These are phyloP conservation scores for Orbicella faveolata DNA, from an alignment of 64 coral and sea anemone species.

Conservation along the genomic window DNA sequence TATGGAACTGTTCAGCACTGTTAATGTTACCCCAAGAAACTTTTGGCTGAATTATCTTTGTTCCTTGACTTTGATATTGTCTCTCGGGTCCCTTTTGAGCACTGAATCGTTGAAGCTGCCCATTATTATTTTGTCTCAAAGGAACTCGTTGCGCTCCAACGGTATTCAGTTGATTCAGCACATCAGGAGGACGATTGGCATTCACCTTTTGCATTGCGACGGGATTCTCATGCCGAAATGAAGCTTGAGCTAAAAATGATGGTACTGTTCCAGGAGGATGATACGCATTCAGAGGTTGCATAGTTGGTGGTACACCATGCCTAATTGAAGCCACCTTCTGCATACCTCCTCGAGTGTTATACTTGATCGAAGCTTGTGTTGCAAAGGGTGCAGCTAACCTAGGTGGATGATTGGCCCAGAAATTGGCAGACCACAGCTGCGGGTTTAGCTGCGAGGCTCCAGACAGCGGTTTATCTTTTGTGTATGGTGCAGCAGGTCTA, in stretches of 20 bases:
- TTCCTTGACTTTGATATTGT: neutral
- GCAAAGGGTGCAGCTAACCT: neutral
- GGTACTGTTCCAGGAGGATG: neutral
- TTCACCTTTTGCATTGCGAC: neutral
- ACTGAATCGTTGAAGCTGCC: neutral
- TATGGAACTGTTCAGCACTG: slow-evolving; percentile 4
- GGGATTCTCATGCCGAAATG: neutral
- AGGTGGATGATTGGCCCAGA: slow-evolving; percentile 9
- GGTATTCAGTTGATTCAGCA: neutral
- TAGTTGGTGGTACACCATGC: too few relatives aligned
- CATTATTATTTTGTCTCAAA: neutral
- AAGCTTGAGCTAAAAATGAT: neutral
- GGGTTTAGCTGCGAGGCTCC: neutral
- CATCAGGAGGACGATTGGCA: neutral
- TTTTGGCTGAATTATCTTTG: neutral
- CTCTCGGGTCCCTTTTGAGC: neutral
- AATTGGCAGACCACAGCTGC: neutral
- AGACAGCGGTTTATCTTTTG: neutral
- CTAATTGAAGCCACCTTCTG: neutral
- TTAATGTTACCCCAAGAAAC: neutral
- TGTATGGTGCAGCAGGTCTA: neutral
- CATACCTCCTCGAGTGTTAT: neutral
- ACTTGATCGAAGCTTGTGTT: neutral
- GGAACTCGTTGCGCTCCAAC: neutral
- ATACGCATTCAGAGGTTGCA: too few relatives aligned